These are phyloP conservation scores for Rhagonycha lutea DNA, from an alignment of 2,888 invertebrate species.

Conservation along the genomic window DNA sequence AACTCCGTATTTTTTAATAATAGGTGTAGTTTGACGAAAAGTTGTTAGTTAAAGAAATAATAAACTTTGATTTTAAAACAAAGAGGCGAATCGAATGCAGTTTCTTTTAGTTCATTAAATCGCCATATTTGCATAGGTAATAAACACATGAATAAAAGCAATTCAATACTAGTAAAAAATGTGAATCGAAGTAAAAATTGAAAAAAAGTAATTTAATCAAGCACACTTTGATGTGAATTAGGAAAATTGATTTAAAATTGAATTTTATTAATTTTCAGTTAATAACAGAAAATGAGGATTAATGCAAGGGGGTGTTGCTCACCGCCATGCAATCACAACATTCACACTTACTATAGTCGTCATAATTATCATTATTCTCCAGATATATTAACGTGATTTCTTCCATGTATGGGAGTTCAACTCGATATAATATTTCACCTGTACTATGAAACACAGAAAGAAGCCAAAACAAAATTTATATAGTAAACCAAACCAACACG, in stretches of 20 bases:
- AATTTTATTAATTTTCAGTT: slow-evolving; percentile 19
- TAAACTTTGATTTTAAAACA: neutral
- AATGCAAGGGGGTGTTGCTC: slow-evolving; percentile 30
- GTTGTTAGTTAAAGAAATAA: neutral
- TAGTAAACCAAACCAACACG: slow-evolving; percentile 49
- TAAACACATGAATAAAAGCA: neutral
- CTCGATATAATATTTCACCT: slow-evolving; percentile 91
- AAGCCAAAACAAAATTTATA: slow-evolving; percentile 56
- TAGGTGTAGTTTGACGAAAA: neutral
- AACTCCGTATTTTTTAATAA: neutral
- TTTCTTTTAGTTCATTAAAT: slow-evolving; percentile 8
- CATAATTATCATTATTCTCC: slow-evolving; percentile 75
- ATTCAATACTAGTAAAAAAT: neutral
- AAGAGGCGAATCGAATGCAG: neutral
- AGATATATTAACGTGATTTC: slow-evolving; percentile 92
- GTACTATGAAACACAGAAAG: slow-evolving; percentile 61
- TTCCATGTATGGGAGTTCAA: slow-evolving; percentile 92
- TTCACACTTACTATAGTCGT: slow-evolving; percentile 68
- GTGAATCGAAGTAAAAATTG: neutral
- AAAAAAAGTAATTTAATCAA: neutral
- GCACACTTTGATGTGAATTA: slow-evolving; percentile 1
- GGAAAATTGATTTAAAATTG: neutral
- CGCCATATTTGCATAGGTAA: slow-evolving; percentile 8
- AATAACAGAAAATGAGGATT: slow-evolving; percentile 26
- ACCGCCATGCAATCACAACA: slow-evolving; percentile 64